Percentiles rank a stretch among this genome's conserved stretches.
These are phyloP conservation scores for Folsomia manolachei DNA, from an alignment of 2,888 invertebrate species.

Conservation along the genomic window DNA sequence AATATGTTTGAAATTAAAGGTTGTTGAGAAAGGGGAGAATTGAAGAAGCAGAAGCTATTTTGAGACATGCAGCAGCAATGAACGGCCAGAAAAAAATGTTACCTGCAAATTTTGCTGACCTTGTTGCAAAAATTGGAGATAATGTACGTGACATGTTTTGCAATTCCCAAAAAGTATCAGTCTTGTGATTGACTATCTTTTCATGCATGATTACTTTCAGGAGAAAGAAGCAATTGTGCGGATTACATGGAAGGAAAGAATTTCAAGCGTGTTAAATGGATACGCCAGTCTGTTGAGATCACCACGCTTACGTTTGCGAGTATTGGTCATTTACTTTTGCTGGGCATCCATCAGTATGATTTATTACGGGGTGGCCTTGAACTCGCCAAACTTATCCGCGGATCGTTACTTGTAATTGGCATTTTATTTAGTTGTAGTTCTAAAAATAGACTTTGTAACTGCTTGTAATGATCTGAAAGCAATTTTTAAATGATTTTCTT, in stretches of 20 bases:
- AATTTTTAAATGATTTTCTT: neutral
- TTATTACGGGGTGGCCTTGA: conserved; percentile 46
- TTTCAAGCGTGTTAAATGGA: conserved; percentile 31
- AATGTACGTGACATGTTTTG: too few species aligned
- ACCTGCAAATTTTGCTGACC: conserved; percentile 34
- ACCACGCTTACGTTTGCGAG: conserved; percentile 34
- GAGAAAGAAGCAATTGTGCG: conserved; percentile 38
- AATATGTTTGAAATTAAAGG: too few species aligned
- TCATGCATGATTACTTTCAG: conserved; percentile 20
- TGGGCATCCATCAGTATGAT: conserved; percentile 45
- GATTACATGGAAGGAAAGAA: conserved; percentile 28
- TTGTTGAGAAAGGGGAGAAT: conserved; percentile 35
- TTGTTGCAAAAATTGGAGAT: conserved; percentile 34
- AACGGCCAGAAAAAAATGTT: conserved; percentile 27
- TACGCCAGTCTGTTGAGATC: conserved; percentile 33
- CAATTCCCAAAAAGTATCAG: too few species aligned
- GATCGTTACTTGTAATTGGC: conserved; percentile 38
- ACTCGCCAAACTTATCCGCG: conserved; percentile 41
- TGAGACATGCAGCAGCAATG: conserved; percentile 28
- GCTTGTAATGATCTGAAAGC: neutral
- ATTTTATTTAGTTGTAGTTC: neutral
- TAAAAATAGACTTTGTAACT: neutral
- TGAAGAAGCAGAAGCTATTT: conserved; percentile 35
- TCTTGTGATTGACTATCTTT: too few species aligned
- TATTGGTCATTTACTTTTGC: conserved; percentile 36